Evolutionary conservation across 2,888 invertebrate species (phyloP), one percentile per base, ranked within the genome.

Genomic region (Stenichneumon culpator): DNA sequence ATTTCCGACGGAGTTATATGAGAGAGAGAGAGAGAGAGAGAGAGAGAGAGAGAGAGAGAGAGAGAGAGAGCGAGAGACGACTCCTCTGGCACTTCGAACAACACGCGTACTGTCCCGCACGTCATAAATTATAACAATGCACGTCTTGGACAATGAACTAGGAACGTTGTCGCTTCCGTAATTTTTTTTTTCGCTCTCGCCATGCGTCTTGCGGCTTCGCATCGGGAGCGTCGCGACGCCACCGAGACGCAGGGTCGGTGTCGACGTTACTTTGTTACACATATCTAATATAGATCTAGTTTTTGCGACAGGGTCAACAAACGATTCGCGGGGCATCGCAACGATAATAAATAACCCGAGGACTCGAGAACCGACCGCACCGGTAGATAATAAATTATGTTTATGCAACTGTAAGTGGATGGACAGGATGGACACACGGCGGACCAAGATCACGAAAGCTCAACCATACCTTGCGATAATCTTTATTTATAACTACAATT

Each of bases 41-140:
- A 25, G 60, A 14, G 65, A 44, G 28, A 7, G 3, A 47, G 36
- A 60, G 28, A 28, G 11, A 25, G 60, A 14, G 6, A n/a, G 65
- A 44, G 28, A 7, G 3, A 47, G 36, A 60, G 28, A 28, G 11
- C 14, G 60, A 14, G 6, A 63, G 28, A 32, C 32, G 11, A 28
- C 68, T 11, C 74, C 3, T 32, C 32, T 60, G n/a, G 32, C n/a
- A 63, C 36, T 32, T 6, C 36, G 36, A 63, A 50, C 47, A 69
- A 79, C 70, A 83, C 74, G 82, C 52, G 69, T 82, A 79, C 77
- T 52, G 80, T 84, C 73, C 67, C 52, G 82, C 72, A 57, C 52
- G 72, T 82, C 68, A 83, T 87, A 87, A 87, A 87, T 86, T 83
- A 83, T 72, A 86, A 87, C 87, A 86, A 86, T 87, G 80, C 74